A percentile compares a stretch with the other conserved stretches of the same genome.
Evolutionary conservation across 2,797 vertebrate species (phyloP).

Genomic region (Percopsis omiscomaycus): DNA sequence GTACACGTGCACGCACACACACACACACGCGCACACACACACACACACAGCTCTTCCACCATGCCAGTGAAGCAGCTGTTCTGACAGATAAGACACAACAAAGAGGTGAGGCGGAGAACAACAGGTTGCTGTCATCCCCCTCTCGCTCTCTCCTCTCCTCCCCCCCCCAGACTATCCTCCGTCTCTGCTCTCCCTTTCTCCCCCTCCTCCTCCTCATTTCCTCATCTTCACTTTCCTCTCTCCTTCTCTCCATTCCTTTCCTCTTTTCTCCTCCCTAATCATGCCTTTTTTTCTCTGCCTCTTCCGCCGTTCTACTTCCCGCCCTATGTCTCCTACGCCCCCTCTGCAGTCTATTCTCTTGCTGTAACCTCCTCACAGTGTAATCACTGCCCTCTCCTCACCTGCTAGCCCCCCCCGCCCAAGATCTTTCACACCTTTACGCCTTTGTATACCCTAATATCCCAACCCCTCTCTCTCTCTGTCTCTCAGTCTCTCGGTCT

Average conservation of each 20-base stretch:
- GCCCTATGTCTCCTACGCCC: not conserved
- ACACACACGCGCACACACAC: too few species aligned
- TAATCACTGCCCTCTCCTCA: not conserved
- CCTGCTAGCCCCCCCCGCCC: not conserved
- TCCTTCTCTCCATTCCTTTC: too few species aligned
- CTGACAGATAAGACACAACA: too few species aligned
- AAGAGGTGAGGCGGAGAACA: too few species aligned
- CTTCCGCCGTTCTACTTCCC: not conserved
- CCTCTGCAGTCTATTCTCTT: not conserved
- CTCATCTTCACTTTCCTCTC: not conserved
- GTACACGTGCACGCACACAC: too few species aligned
- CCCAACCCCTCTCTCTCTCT: constrained; percentile 1
- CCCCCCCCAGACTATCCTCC: not conserved
- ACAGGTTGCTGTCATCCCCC: not conserved
- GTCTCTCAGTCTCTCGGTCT: not conserved
- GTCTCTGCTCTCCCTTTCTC: not conserved
- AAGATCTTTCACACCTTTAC: too few species aligned
- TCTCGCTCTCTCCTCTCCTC: not conserved
- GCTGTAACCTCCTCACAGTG: too few species aligned
- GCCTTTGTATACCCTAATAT: not conserved
- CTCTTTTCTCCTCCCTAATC: not conserved
- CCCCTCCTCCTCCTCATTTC: not conserved
- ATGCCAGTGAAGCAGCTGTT: too few species aligned
- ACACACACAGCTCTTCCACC: too few species aligned
- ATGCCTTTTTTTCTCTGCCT: too few species aligned